A percentile compares a stretch with the other conserved stretches of the same genome.
phyloP scores from a whole-genome alignment of 2,888 invertebrate species.

The Gandaritis pyraliata region DNA sequence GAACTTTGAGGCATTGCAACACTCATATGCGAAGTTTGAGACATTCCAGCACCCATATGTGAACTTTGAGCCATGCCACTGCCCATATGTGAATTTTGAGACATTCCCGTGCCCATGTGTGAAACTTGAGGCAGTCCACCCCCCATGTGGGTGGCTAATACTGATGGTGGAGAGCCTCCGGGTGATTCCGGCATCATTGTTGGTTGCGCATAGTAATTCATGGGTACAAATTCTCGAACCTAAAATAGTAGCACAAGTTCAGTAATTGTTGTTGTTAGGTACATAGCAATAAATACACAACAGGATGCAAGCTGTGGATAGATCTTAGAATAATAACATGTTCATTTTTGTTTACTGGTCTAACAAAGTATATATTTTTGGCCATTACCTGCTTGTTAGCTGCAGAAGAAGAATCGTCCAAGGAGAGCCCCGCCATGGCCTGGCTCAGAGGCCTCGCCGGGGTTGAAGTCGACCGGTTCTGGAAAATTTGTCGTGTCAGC shows the following conservation, averaged over 20 bases:
- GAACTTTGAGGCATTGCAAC: slow-evolving; percentile 2
- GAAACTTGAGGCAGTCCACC: not conserved
- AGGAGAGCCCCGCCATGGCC: slow-evolving; percentile 62
- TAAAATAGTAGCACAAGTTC: slow-evolving; percentile 33
- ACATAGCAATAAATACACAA: not conserved
- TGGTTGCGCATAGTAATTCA: slow-evolving; percentile 63
- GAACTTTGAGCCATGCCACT: slow-evolving; percentile 1
- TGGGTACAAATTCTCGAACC: slow-evolving; percentile 73
- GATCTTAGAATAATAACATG: no score
- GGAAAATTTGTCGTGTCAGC: slow-evolving; percentile 44
- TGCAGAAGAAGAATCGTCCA: slow-evolving; percentile 68
- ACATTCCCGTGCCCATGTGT: slow-evolving; percentile 1
- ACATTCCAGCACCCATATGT: slow-evolving; percentile 8
- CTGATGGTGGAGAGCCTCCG: slow-evolving; percentile 60
- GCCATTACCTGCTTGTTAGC: slow-evolving; percentile 52
- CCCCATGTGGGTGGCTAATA: slow-evolving; percentile 43
- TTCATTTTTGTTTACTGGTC: no score
- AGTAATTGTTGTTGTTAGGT: not conserved
- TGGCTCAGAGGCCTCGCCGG: slow-evolving; percentile 65
- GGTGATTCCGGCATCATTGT: slow-evolving; percentile 67
- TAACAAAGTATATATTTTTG: no score
- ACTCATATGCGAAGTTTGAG: slow-evolving; percentile 15
- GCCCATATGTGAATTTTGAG: slow-evolving; percentile 11
- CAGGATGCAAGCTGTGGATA: not conserved
- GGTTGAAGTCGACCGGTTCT: slow-evolving; percentile 69